These are phyloP conservation scores for Napeogenes sylphis DNA, from an alignment of 2,888 invertebrate genomes.

Conservation along the genomic window DNA sequence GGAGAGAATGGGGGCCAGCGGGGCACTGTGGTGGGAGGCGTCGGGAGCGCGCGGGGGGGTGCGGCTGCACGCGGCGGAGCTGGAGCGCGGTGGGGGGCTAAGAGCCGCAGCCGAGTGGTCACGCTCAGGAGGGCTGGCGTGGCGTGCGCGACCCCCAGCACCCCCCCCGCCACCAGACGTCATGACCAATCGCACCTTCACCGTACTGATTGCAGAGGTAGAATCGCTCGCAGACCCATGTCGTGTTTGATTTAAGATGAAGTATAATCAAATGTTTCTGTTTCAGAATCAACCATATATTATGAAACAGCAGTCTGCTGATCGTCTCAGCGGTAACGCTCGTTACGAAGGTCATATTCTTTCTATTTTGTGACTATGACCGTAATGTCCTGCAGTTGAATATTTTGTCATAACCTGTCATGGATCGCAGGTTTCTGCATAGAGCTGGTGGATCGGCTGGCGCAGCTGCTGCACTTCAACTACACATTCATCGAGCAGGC, in stretches of 20 bases:
- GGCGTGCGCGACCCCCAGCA: conserved; percentile 45
- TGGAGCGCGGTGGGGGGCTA: conserved; percentile 54
- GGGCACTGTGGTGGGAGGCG: conserved; percentile 44
- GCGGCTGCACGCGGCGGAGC: conserved; percentile 53
- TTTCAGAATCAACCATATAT: conserved; percentile 90
- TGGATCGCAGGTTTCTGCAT: conserved; percentile 88
- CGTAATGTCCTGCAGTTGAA: not conserved
- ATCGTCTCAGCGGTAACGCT: conserved; percentile 84
- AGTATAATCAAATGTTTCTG: not conserved
- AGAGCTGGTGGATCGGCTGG: conserved; percentile 88
- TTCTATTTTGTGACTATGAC: not conserved
- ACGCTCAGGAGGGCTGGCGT: conserved; percentile 44
- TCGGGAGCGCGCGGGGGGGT: conserved; percentile 47
- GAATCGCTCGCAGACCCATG: not conserved
- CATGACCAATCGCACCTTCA: conserved; percentile 66
- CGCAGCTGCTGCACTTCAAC: conserved; percentile 85
- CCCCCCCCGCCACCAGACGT: conserved; percentile 47
- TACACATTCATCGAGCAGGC: conserved; percentile 87
- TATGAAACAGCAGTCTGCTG: conserved; percentile 85
- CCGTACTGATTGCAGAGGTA: conserved; percentile 57
- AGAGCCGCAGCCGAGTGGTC: conserved; percentile 49
- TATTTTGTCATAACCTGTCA: not conserved
- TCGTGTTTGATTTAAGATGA: not conserved
- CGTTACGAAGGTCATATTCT: conserved; percentile 82
- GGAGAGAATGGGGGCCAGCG: conserved; percentile 23